Conservation (phyloP, 2,797 vertebrate species). For the Odontamblyopus rebecca region DNA sequence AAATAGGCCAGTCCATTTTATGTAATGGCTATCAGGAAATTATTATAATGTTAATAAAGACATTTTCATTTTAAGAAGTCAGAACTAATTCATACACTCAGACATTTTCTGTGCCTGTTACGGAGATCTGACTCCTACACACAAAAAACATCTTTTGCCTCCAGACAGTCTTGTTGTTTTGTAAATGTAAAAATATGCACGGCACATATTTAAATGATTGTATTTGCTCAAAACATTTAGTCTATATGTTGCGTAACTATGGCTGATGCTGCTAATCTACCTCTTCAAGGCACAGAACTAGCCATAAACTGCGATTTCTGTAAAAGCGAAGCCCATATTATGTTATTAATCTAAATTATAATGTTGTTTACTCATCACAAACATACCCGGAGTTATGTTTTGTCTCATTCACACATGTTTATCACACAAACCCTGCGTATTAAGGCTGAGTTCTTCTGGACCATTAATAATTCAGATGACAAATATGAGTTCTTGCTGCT, state of each 20-base stretch:
- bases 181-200: background rate
- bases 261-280: too few relatives aligned
- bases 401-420: too few relatives aligned
- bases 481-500: background rate
- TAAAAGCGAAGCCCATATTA: background rate
- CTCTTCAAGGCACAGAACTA: background rate
- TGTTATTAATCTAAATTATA: too few relatives aligned
- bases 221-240: too few relatives aligned
- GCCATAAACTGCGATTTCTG: background rate
- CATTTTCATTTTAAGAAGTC: background rate
- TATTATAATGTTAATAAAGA: background rate
- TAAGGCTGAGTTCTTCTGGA: too few relatives aligned
- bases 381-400: too few relatives aligned
- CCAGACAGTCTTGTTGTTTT: background rate
- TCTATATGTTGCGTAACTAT: too few relatives aligned
- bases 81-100: background rate
- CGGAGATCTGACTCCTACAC: background rate
- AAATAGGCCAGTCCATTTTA: background rate
- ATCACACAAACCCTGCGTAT: too few relatives aligned
- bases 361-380: too few relatives aligned
- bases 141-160: background rate
- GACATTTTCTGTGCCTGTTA: background rate
- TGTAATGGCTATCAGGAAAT: background rate
- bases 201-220: background rate
- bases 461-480: background rate